A percentile compares a stretch with the other conserved stretches of the same genome.
Evolutionary conservation across 2,113 vertebrate genomes (phyloP).

Genomic region (Alosa alosa): DNA sequence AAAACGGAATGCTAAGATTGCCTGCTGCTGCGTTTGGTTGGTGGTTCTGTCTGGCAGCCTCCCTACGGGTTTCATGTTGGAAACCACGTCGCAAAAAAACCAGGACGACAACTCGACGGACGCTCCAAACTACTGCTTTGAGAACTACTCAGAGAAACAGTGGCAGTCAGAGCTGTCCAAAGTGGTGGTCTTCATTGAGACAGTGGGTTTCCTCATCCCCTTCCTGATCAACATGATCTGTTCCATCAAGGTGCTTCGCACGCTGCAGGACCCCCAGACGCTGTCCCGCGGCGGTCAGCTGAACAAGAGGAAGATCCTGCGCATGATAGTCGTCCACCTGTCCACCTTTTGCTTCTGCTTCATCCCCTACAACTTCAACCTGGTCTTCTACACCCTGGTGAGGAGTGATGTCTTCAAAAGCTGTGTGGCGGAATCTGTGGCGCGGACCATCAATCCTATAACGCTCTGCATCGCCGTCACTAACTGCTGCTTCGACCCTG

Average conservation of each 20-base stretch:
- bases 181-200: slow-evolving; percentile 83
- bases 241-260: slow-evolving; percentile 78
- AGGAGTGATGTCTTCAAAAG: slow-evolving; percentile 75
- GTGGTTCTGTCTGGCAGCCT: slow-evolving; percentile 77
- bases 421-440: slow-evolving; percentile 70
- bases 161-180: slow-evolving; percentile 81
- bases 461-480: slow-evolving; percentile 81
- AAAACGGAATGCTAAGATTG: slow-evolving; percentile 75
- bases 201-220: slow-evolving; percentile 81
- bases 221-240: slow-evolving; percentile 81
- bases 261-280: slow-evolving; percentile 74
- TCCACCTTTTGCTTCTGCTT: slow-evolving; percentile 85
- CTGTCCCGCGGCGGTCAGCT: slow-evolving; percentile 73
- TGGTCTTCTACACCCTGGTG: slow-evolving; percentile 83
- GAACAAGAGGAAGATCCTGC: slow-evolving; percentile 80
- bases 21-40: slow-evolving; percentile 75
- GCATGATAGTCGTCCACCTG: slow-evolving; percentile 83
- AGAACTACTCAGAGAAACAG: slow-evolving; percentile 74
- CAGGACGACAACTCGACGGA: not conserved
- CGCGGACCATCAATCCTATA: slow-evolving; percentile 80
- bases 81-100: slow-evolving; percentile 60
- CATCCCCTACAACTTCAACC: slow-evolving; percentile 79
- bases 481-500: slow-evolving; percentile 85
- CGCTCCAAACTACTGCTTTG: slow-evolving; percentile 67
- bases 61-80: slow-evolving; percentile 71